Conservation (phyloP, 2,797 vertebrate genomes). For the Potorous gilbertii region DNA sequence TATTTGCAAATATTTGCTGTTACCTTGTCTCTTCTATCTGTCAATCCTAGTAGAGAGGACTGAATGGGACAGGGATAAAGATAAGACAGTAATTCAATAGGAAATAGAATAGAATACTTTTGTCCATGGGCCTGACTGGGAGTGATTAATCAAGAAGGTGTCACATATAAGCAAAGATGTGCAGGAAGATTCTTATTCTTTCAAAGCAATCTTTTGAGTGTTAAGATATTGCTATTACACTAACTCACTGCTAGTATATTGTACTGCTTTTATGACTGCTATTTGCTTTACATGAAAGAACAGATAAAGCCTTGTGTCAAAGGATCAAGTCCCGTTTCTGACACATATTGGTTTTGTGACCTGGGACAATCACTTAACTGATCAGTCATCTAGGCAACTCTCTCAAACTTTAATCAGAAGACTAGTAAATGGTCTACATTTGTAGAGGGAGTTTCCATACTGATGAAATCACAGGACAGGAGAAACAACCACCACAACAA, state of each 20-base stretch:
- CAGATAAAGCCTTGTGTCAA: not conserved
- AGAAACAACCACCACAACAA: too few relatives aligned
- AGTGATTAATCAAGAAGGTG: slow-evolving; percentile 21
- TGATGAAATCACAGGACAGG: too few relatives aligned
- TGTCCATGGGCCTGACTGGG: not conserved
- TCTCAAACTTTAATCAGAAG: too few relatives aligned
- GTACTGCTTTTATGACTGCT: too few relatives aligned
- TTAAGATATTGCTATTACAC: not conserved
- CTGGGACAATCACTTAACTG: too few relatives aligned
- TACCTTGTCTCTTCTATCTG: not conserved
- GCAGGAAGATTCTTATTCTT: slow-evolving; percentile 30
- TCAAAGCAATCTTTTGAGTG: not conserved
- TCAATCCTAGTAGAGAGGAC: slow-evolving; percentile 7
- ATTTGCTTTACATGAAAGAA: not conserved
- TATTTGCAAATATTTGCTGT: not conserved
- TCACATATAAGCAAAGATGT: not conserved
- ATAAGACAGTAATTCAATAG: not conserved
- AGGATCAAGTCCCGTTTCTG: not conserved
- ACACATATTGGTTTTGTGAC: too few relatives aligned
- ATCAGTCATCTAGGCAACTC: too few relatives aligned
- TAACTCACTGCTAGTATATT: too few relatives aligned
- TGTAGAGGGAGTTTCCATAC: too few relatives aligned
- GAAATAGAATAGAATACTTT: not conserved
- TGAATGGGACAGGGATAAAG: not conserved
- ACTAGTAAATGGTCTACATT: too few relatives aligned